phyloP scores from a whole-genome alignment of 2,888 invertebrate species.

The Melanostoma mellinum region DNA sequence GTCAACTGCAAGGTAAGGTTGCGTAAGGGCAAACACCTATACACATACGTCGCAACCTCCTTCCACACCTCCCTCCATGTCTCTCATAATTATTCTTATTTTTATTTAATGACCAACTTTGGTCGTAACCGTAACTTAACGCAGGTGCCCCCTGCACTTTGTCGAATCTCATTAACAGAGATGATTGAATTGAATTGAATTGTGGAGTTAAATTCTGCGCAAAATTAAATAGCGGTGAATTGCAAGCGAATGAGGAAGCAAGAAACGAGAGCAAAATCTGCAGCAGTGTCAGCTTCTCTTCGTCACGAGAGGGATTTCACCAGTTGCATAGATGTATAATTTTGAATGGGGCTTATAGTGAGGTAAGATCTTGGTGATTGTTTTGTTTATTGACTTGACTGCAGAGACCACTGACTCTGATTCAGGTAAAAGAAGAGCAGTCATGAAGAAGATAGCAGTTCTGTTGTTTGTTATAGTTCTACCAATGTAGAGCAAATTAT shows the following conservation, averaged over 20 bases:
- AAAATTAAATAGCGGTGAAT: slow-evolving; percentile 64
- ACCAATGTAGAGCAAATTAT: too few relatives aligned
- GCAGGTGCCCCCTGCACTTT: slow-evolving; percentile 62
- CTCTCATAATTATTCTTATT: slow-evolving; percentile 14
- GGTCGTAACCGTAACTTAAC: slow-evolving; percentile 21
- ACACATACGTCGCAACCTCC: not conserved
- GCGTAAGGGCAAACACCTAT: not conserved
- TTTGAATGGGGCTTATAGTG: too few relatives aligned
- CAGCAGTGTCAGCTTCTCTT: slow-evolving; percentile 2
- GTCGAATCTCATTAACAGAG: slow-evolving; percentile 66
- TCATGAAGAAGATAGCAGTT: too few relatives aligned
- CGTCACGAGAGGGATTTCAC: slow-evolving; percentile 5
- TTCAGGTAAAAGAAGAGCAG: too few relatives aligned
- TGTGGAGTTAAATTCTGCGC: slow-evolving; percentile 63
- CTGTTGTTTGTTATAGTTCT: too few relatives aligned
- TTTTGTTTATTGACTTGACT: too few relatives aligned
- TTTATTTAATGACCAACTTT: slow-evolving; percentile 11
- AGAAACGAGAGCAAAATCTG: slow-evolving; percentile 18
- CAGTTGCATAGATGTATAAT: not conserved
- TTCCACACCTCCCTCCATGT: not conserved
- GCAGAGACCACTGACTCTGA: too few relatives aligned
- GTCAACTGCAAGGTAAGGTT: slow-evolving; percentile 45
- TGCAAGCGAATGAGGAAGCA: slow-evolving; percentile 22
- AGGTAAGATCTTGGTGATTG: too few relatives aligned
- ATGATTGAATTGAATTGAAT: slow-evolving; percentile 70